Evolutionary conservation across 2,888 invertebrate genomes (phyloP), one percentile per base, ranked within the genome.

Genomic region (Pachymerium ferrugineum): DNA sequence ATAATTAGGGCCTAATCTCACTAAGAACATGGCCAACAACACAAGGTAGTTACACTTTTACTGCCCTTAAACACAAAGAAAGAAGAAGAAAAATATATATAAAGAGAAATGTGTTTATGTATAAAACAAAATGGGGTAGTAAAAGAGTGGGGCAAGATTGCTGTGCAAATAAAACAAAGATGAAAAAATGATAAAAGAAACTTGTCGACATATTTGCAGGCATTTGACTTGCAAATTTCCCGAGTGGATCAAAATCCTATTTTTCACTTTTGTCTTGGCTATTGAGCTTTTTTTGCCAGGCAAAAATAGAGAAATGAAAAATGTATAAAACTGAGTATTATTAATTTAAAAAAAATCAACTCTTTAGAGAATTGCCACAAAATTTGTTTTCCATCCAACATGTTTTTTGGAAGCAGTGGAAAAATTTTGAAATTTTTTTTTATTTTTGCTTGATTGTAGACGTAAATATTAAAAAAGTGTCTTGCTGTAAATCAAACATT

Each of bases 201-300:
- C 47, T 47, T 47, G 47, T 47, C 47, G 47, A 19, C 47, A 22
- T 47, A 47, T 47, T 47, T 47, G 47, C 47, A 16, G 47, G 16
- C 47, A 47, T 47, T 47, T 47, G 47, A 47, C 47, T 47, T 19
- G 47, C 19, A 47, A 47, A 47, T 47, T 47, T 47, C 47, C 47
- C 47, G 47, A 47, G 47, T 47, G 47, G 47, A 47, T 47, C 47
- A 47, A 47, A 47, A 47, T 47, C 47, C 47, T 47, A 47, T 47
- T 47, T 47, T 22, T 47, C 47, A 47, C 47, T 47, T 47, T 22
- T 19, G 16, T 19, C 47, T 4, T n/a, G 47, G 22, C 47, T 16
- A 47, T 47, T 47, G 47, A 47, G 47, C 47, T 47, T 22, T 22
- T 47, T 22, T 47, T 47, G n/a, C n/a, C n/a, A n/a, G 47, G 47